Evolutionary conservation across 2,888 invertebrate species (phyloP), one percentile per base, ranked within the genome.

Genomic region (Melitaea athalia): DNA sequence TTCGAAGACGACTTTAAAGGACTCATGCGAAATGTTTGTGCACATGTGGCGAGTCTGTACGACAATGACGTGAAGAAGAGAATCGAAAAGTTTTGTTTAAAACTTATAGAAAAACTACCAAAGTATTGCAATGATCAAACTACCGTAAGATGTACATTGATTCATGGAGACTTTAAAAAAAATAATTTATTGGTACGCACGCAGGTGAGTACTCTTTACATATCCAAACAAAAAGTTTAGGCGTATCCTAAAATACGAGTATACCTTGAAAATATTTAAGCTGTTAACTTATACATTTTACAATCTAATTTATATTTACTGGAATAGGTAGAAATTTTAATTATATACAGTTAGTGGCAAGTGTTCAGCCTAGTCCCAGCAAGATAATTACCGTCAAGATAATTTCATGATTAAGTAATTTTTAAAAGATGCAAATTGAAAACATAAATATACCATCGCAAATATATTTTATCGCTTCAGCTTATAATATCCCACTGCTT

Each of bases 41-140:
- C 68, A n/a, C 70, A 75, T 42, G 74, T 76, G 4, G 64, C 79
- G 10, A 73, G 76, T 50, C 72, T 76, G 67, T 71, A 84, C 43
- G 77, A 81, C 7, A 68, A 69, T 38, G 74, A 81, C 14, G 68
- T 70, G 4, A 74, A 73, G 64, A 68, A 59, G 15, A 81, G 76
- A 71, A 75, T 80, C 24, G 68, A 67, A 38, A 65, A 74, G 5
- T 78, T 72, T 15, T 63, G 78, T 5, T 74, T 73, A n/a, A 65
- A 59, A 31, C 17, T 52, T 67, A 31, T 55, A 68, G 71, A 45
- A n/a, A 63, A 70, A 12, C 72, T 71, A 57, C 70, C 75, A 10
- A 79, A 78, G 64, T 79, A 76, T 72, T 52, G 70, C 7, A 69
- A 67, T 45, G 81, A 79, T 12, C 50, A 57, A 42, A 65, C 61